Percentiles rank a stretch among this genome's conserved stretches.
phyloP scores from a whole-genome alignment of 2,113 vertebrate genomes.

The Oenanthe melanoleuca region DNA sequence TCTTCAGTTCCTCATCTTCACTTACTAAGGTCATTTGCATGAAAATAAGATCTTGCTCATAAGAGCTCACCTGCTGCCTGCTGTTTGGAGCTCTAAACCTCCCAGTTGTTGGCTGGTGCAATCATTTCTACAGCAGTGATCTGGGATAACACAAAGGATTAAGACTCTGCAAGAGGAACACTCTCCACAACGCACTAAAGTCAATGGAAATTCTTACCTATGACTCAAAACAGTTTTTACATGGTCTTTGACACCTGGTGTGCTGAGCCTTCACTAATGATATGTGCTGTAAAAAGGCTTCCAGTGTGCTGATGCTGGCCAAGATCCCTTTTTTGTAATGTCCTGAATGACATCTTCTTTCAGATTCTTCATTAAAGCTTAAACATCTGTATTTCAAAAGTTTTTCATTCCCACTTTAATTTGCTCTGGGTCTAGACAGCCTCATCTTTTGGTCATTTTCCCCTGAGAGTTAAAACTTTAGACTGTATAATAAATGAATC shows the following conservation, averaged over 20 bases:
- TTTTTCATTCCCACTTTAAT: constrained; percentile 6
- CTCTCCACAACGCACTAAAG: not conserved
- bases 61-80: constrained; percentile 59
- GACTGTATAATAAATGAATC: constrained; percentile 12
- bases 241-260: not conserved
- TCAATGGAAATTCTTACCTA: not conserved
- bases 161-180: not conserved
- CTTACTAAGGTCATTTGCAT: constrained; percentile 65
- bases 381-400: not conserved
- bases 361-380: constrained; percentile 34
- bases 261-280: not conserved
- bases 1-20: constrained; percentile 37
- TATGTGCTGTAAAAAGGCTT: not conserved
- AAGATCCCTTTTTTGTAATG: not conserved
- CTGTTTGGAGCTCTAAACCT: constrained; percentile 25
- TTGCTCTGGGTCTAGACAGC: not conserved
- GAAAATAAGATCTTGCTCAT: constrained; percentile 56
- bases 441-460: constrained; percentile 22
- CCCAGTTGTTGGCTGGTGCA: not conserved
- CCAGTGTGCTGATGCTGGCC: not conserved
- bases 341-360: not conserved
- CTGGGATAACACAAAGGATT: constrained; percentile 6
- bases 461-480: constrained; percentile 15
- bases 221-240: not conserved
- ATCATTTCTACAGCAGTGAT: constrained; percentile 29